Conservation (phyloP, 2,797 vertebrate species). For the Dallia pectoralis region DNA sequence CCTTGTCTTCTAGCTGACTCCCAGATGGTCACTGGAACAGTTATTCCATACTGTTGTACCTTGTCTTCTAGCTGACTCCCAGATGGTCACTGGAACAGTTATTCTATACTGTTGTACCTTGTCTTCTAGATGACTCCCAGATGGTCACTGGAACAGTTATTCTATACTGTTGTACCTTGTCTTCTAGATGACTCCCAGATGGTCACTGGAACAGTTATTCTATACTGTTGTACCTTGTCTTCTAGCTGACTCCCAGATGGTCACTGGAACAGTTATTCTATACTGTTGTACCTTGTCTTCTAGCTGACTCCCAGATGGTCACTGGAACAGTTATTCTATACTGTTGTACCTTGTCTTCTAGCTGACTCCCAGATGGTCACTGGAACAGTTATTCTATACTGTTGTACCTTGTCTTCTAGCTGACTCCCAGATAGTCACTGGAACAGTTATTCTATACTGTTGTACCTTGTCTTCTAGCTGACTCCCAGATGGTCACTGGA, state of each 20-base stretch:
- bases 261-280: constrained; percentile 37
- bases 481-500: constrained; percentile 48
- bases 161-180: constrained; percentile 58
- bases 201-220: constrained; percentile 41
- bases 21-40: constrained; percentile 46
- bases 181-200: constrained; percentile 50
- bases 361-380: constrained; percentile 45
- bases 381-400: constrained; percentile 41
- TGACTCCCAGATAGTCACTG: constrained; percentile 45
- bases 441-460: constrained; percentile 42
- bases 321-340: constrained; percentile 37
- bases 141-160: constrained; percentile 47
- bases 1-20: constrained; percentile 61
- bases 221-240: constrained; percentile 62
- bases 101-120: constrained; percentile 52
- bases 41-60: constrained; percentile 49
- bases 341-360: constrained; percentile 63
- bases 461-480: constrained; percentile 62
- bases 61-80: constrained; percentile 56
- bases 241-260: constrained; percentile 46
- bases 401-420: constrained; percentile 62
- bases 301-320: constrained; percentile 46
- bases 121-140: constrained; percentile 54
- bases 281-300: constrained; percentile 62
- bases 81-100: constrained; percentile 51